A percentile compares a stretch with the other conserved stretches of the same genome.
These are phyloP conservation scores for Holotrichia oblita DNA, from an alignment of 1,140 invertebrate genomes.

Conservation along the genomic window DNA sequence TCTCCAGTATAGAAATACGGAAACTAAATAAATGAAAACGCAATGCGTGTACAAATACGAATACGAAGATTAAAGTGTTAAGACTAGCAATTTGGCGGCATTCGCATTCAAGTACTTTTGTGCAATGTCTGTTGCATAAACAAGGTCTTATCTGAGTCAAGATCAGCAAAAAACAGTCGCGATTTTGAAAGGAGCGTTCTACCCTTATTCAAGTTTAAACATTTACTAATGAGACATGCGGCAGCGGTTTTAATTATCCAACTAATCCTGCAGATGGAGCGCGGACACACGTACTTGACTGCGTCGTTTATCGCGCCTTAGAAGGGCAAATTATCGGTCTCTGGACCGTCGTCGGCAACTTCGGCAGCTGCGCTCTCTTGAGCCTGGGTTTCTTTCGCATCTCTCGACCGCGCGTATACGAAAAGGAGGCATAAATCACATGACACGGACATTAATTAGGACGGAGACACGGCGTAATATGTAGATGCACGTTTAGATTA, in stretches of 20 bases:
- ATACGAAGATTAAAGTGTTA: not conserved
- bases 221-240: constrained; percentile 32
- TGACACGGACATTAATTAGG: constrained; percentile 51
- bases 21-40: too few relatives aligned
- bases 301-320: constrained; percentile 38
- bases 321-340: constrained; percentile 40
- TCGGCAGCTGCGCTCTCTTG: constrained; percentile 1
- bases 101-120: constrained; percentile 8
- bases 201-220: constrained; percentile 32
- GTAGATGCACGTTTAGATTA: constrained; percentile 53
- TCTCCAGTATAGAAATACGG: too few relatives aligned
- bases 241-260: constrained; percentile 32
- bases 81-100: constrained; percentile 21
- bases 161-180: constrained; percentile 22
- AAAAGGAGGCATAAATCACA: constrained; percentile 50
- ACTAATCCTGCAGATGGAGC: constrained; percentile 17
- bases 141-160: not conserved
- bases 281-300: constrained; percentile 31
- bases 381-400: constrained; percentile 20
- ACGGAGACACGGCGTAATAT: constrained; percentile 51
- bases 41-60: too few relatives aligned
- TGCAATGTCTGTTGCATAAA: constrained; percentile 3
- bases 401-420: constrained; percentile 41
- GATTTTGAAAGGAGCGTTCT: constrained; percentile 24
- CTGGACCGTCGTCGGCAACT: constrained; percentile 3